Percentiles rank a stretch among this genome's conserved stretches.
Conservation (phyloP, 1,140 invertebrate species). For the Procambarus virginalis region DNA sequence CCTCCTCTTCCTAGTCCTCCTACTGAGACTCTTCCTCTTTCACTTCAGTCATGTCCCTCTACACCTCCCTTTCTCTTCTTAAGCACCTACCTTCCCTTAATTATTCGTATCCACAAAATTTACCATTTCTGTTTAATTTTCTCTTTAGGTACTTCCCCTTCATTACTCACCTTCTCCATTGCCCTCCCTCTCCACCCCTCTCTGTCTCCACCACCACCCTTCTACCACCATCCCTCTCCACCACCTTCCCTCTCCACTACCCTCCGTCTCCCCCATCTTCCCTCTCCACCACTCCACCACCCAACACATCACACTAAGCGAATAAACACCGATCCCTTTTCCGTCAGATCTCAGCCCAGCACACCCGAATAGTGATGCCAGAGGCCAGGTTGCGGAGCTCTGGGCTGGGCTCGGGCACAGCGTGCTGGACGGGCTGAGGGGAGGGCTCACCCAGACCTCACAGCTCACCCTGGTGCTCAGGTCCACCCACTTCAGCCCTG, state of each 20-base stretch:
- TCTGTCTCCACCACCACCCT: too few relatives aligned
- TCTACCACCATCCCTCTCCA: too few relatives aligned
- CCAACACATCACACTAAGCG: neutral
- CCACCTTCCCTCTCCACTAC: neutral
- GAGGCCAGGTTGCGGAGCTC: neutral
- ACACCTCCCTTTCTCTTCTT: too few relatives aligned
- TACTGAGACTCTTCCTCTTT: too few relatives aligned
- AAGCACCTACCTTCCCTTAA: too few relatives aligned
- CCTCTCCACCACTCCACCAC: neutral
- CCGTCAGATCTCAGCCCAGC: conserved; percentile 15
- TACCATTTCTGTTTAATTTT: too few relatives aligned
- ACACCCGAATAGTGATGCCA: conserved; percentile 4
- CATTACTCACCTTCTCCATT: neutral
- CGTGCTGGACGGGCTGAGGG: neutral
- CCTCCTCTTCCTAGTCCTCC: too few relatives aligned
- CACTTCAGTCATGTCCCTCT: neutral
- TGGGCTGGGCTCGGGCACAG: neutral
- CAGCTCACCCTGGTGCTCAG: conserved; percentile 22
- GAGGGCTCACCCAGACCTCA: conserved; percentile 4
- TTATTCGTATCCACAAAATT: too few relatives aligned
- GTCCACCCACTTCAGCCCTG: neutral
- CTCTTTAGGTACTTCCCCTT: neutral
- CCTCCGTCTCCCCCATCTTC: neutral
- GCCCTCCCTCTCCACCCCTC: neutral
- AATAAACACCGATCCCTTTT: too few relatives aligned